Percentiles rank a stretch among this genome's conserved stretches.
These are phyloP conservation scores for Rhizoglyphus robini DNA, from an alignment of 1,140 invertebrate genomes.

Conservation along the genomic window DNA sequence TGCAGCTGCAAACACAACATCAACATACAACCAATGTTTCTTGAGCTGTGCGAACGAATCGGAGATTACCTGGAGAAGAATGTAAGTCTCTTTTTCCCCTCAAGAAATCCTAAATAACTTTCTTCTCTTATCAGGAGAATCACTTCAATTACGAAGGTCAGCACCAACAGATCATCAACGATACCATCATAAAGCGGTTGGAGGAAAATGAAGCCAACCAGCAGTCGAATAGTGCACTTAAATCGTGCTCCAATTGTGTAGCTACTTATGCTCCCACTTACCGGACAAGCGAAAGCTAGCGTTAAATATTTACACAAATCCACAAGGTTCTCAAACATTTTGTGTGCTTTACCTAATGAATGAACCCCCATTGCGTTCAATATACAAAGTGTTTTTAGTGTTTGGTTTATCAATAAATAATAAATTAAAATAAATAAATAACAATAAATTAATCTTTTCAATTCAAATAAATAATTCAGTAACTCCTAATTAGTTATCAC, in stretches of 20 bases:
- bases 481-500: not conserved
- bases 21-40: constrained; percentile 72
- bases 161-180: not conserved
- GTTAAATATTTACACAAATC: not conserved
- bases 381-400: too few relatives aligned
- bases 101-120: not conserved
- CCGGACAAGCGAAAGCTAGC: not conserved
- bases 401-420: too few relatives aligned
- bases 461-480: not conserved
- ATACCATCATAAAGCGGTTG: not conserved
- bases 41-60: constrained; percentile 64
- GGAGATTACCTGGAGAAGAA: constrained; percentile 50
- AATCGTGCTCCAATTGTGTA: constrained; percentile 8
- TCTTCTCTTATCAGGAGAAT: not conserved
- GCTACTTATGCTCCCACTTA: not conserved
- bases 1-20: constrained; percentile 79
- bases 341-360: too few relatives aligned
- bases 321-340: too few relatives aligned
- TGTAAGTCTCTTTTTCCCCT: not conserved
- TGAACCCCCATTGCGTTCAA: too few relatives aligned
- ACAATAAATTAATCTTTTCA: too few relatives aligned
- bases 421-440: too few relatives aligned
- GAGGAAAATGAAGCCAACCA: not conserved
- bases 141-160: constrained; percentile 7
- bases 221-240: not conserved